A percentile compares a stretch with the other conserved stretches of the same genome.
These are phyloP conservation scores for Psix sp. DNA, from an alignment of 1,140 invertebrate genomes.

Conservation along the genomic window DNA sequence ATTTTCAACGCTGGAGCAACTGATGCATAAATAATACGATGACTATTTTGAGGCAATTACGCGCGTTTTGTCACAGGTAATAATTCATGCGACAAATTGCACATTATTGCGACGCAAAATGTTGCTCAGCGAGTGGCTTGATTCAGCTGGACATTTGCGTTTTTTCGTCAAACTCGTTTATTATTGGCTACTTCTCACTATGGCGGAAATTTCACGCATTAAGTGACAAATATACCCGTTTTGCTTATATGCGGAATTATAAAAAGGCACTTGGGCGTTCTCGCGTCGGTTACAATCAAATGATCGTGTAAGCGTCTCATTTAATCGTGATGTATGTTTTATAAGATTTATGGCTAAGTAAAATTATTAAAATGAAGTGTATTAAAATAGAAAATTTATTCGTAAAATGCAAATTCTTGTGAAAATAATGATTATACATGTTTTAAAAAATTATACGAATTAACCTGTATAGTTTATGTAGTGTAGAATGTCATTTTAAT, in stretches of 20 bases:
- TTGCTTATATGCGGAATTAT: conserved; percentile 10
- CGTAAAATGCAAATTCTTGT: too few relatives aligned
- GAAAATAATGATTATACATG: too few relatives aligned
- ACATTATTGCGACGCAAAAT: conserved; percentile 23
- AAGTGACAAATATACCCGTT: conserved; percentile 9
- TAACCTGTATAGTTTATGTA: too few relatives aligned
- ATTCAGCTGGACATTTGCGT: conserved; percentile 4
- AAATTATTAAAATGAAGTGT: too few relatives aligned
- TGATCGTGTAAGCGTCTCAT: conserved; percentile 4
- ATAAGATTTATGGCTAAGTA: too few relatives aligned
- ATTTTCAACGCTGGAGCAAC: neutral
- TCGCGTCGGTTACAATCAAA: neutral
- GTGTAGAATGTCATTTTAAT: too few relatives aligned
- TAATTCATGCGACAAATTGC: conserved; percentile 18
- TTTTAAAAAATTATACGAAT: too few relatives aligned
- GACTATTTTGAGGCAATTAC: conserved; percentile 20
- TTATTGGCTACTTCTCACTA: conserved; percentile 12
- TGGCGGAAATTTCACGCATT: conserved; percentile 4
- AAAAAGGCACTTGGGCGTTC: conserved; percentile 18
- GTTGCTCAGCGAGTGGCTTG: conserved; percentile 2
- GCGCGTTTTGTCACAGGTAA: neutral
- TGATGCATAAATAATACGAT: conserved; percentile 13
- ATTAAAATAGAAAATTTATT: too few relatives aligned
- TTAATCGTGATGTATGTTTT: conserved; percentile 26
- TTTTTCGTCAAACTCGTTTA: conserved; percentile 14